phyloP scores from a whole-genome alignment of 2,797 vertebrate genomes.

The Malacoraja senta region DNA sequence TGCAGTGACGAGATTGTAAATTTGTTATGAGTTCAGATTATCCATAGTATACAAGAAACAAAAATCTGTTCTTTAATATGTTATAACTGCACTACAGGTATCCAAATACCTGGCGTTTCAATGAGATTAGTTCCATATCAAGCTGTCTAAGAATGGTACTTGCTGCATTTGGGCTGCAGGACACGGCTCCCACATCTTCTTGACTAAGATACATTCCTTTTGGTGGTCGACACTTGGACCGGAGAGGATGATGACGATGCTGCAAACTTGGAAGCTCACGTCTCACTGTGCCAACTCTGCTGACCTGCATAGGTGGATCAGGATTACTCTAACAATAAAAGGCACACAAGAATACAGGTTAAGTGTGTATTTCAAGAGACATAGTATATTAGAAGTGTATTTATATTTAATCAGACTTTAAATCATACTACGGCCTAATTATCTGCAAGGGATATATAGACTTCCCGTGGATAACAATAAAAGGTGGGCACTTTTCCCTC shows the following conservation, averaged over 20 bases:
- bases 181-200: slow-evolving; percentile 91
- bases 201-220: slow-evolving; percentile 97
- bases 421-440: no score
- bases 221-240: slow-evolving; percentile 87
- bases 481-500: no score
- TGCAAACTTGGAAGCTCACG: slow-evolving; percentile 89
- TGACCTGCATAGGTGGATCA: slow-evolving; percentile 68
- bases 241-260: slow-evolving; percentile 87
- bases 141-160: slow-evolving; percentile 87
- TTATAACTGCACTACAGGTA: slow-evolving; percentile 36
- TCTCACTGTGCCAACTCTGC: slow-evolving; percentile 80
- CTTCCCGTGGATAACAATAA: no score
- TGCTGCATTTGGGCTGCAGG: slow-evolving; percentile 85
- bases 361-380: not conserved
- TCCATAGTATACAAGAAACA: slow-evolving; percentile 9
- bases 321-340: slow-evolving; percentile 59
- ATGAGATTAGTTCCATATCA: slow-evolving; percentile 93
- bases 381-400: not conserved
- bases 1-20: not conserved
- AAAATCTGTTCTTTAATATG: slow-evolving; percentile 4
- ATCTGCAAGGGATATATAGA: no score
- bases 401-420: not conserved
- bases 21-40: slow-evolving; percentile 20
- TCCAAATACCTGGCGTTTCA: slow-evolving; percentile 86
- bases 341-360: slow-evolving; percentile 39